These are phyloP conservation scores for Parnassius apollo DNA, from an alignment of 2,888 invertebrate species.

Conservation along the genomic window DNA sequence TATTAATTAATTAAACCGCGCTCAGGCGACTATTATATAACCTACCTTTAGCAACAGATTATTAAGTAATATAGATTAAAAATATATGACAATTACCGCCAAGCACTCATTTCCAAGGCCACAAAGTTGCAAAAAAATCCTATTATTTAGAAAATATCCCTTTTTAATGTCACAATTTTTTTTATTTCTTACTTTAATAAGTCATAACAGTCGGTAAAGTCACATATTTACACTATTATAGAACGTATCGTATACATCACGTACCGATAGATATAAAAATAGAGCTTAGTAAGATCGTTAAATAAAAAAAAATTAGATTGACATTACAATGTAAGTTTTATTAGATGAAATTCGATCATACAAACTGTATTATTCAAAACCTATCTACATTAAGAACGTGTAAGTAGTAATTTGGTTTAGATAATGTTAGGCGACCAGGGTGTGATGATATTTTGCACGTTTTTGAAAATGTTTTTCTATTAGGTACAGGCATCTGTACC, in stretches of 20 bases:
- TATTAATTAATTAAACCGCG: slow-evolving; percentile 5
- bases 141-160: slow-evolving; percentile 53
- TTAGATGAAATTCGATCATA: slow-evolving; percentile 67
- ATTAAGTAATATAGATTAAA: slow-evolving; percentile 6
- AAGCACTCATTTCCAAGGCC: slow-evolving; percentile 24
- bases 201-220: slow-evolving; percentile 62
- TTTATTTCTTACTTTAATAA: slow-evolving; percentile 56
- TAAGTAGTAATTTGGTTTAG: slow-evolving; percentile 76
- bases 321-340: slow-evolving; percentile 71
- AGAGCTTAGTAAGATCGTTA: slow-evolving; percentile 79
- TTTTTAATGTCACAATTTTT: slow-evolving; percentile 49
- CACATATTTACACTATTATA: slow-evolving; percentile 79
- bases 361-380: slow-evolving; percentile 72
- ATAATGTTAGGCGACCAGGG: slow-evolving; percentile 81
- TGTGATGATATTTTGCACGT: slow-evolving; percentile 81
- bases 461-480: slow-evolving; percentile 80
- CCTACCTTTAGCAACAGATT: slow-evolving; percentile 11
- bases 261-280: slow-evolving; percentile 71
- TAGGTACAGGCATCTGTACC: slow-evolving; percentile 66
- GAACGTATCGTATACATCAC: slow-evolving; percentile 77
- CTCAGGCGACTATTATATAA: neutral
- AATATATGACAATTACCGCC: slow-evolving; percentile 33
- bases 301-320: slow-evolving; percentile 65
- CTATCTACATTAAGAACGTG: slow-evolving; percentile 68
- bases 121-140: slow-evolving; percentile 33